Evolutionary conservation across 2,113 vertebrate genomes (phyloP).

Genomic region (Ctenomys sociabilis): DNA sequence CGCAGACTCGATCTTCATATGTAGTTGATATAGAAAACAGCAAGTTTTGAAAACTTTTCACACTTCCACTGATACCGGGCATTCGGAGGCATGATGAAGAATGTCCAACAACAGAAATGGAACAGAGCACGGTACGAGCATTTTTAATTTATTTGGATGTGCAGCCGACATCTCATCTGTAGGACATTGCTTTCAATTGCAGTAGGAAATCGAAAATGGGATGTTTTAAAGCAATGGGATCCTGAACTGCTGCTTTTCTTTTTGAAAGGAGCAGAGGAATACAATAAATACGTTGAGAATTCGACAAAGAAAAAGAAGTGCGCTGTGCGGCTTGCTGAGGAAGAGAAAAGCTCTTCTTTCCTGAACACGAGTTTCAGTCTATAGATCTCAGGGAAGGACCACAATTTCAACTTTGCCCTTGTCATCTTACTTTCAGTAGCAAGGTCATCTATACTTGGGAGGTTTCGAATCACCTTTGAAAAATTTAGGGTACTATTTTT

Average conservation of each 20-base stretch:
- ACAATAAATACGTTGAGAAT: constrained; percentile 84
- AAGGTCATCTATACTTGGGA: constrained; percentile 82
- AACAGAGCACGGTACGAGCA: background rate
- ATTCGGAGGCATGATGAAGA: background rate
- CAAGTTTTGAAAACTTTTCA: constrained; percentile 54
- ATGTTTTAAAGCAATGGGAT: constrained; percentile 80
- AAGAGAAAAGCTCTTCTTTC: constrained; percentile 20
- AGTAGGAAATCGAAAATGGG: constrained; percentile 73
- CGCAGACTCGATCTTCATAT: background rate
- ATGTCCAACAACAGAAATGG: background rate
- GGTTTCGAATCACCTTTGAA: constrained; percentile 80
- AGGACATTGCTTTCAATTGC: constrained; percentile 77
- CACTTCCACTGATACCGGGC: background rate
- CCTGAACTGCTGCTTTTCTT: constrained; percentile 76
- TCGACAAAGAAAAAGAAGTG: constrained; percentile 74
- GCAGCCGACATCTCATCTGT: constrained; percentile 78
- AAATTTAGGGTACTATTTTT: constrained; percentile 83
- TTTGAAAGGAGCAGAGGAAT: constrained; percentile 75
- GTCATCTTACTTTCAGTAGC: constrained; percentile 81
- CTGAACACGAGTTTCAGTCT: constrained; percentile 80
- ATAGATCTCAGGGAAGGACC: constrained; percentile 64
- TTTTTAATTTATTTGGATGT: background rate
- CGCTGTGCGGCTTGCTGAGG: constrained; percentile 71
- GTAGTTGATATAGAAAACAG: background rate
- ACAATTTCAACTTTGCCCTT: constrained; percentile 76